Conservation (phyloP, 2,113 vertebrate species). For the Bufo bufo region DNA sequence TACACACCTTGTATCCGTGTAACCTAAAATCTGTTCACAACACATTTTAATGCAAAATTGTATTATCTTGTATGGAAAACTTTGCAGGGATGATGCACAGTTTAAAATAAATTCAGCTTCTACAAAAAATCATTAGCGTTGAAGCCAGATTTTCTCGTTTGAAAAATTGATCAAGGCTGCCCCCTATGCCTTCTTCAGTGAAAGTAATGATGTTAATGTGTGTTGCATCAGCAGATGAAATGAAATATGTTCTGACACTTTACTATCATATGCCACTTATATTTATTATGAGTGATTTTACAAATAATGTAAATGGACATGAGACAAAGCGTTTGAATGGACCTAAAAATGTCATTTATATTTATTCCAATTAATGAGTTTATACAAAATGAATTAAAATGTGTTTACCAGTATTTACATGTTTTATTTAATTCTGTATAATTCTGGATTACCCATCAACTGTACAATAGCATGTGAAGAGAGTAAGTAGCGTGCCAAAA, state of each 20-base stretch:
- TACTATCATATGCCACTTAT: neutral
- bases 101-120: neutral
- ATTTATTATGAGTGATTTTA: neutral
- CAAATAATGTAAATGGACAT: too few species aligned
- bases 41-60: neutral
- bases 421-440: too few species aligned
- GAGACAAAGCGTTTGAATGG: too few species aligned
- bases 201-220: conserved; percentile 57
- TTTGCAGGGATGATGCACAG: neutral
- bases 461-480: too few species aligned
- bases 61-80: neutral
- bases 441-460: too few species aligned
- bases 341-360: too few species aligned
- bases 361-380: too few species aligned
- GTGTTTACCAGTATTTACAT: too few species aligned
- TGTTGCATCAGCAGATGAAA: neutral
- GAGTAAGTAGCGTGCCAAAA: too few species aligned
- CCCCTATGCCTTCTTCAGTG: conserved; percentile 65
- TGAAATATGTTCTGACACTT: neutral
- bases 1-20: neutral
- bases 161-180: conserved; percentile 74
- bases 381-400: too few species aligned
- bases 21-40: neutral
- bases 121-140: neutral
- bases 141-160: neutral